A percentile compares a stretch with the other conserved stretches of the same genome.
Evolutionary conservation across 2,888 invertebrate species (phyloP).

Genomic region (Spodoptera exigua): DNA sequence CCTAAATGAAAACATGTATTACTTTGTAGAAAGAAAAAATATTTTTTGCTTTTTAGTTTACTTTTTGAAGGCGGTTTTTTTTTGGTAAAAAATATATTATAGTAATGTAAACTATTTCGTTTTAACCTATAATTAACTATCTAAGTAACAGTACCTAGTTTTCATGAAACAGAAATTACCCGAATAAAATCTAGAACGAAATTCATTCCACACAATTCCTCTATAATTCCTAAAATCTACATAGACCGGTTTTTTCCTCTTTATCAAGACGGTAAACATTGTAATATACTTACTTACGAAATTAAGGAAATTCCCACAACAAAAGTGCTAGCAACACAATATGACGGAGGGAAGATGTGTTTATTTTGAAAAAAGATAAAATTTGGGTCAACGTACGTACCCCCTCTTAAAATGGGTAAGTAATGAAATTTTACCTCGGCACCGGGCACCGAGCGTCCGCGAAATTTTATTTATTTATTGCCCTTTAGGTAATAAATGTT

Average conservation of each 20-base stretch:
- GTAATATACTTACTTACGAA: constrained; percentile 36
- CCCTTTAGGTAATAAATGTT: constrained; percentile 46
- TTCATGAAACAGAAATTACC: no score
- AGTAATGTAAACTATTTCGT: no score
- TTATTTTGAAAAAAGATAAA: constrained; percentile 60
- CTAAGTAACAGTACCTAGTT: no score
- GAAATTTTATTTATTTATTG: constrained; percentile 59
- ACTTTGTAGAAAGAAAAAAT: no score
- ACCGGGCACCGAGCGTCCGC: constrained; percentile 22
- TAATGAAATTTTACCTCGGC: constrained; percentile 64
- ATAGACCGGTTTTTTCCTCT: constrained; percentile 1
- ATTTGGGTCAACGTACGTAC: constrained; percentile 62
- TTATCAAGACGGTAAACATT: constrained; percentile 11
- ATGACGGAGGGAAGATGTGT: constrained; percentile 55
- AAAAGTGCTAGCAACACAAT: constrained; percentile 51
- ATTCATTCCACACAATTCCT: no score
- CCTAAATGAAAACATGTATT: no score
- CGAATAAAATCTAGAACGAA: no score
- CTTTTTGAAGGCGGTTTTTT: no score
- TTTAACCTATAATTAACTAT: no score
- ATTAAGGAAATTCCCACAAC: constrained; percentile 46
- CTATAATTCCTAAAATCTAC: no score
- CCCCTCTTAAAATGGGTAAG: constrained; percentile 60
- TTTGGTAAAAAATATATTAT: no score
- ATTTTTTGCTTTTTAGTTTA: no score